A percentile compares a stretch with the other conserved stretches of the same genome.
phyloP scores from a whole-genome alignment of 2,888 invertebrate genomes.

The Villa cingulata region DNA sequence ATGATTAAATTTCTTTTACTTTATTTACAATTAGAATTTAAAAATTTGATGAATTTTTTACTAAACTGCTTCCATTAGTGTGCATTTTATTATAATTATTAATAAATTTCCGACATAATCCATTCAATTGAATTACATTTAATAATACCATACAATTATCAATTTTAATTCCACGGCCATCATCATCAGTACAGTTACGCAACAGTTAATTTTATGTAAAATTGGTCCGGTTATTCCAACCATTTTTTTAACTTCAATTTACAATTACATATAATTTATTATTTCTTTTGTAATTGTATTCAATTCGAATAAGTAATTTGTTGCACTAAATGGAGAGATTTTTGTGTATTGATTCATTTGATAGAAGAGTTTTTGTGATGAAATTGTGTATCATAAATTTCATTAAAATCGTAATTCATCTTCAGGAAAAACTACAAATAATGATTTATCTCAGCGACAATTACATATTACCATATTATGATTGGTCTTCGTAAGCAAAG shows the following conservation, averaged over 20 bases:
- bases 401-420: conserved; percentile 51
- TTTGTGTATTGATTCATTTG: conserved; percentile 85
- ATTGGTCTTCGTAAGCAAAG: conserved; percentile 49
- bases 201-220: conserved; percentile 22
- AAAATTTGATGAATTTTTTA: conserved; percentile 78
- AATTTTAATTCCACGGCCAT: conserved; percentile 25
- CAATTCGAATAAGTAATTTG: conserved; percentile 83
- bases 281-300: conserved; percentile 76
- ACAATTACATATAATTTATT: conserved; percentile 60
- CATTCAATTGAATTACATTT: conserved; percentile 53
- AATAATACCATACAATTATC: conserved; percentile 31
- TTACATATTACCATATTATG: conserved; percentile 82
- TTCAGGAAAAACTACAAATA: conserved; percentile 62
- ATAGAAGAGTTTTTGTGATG: conserved; percentile 71
- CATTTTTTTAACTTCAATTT: conserved; percentile 59
- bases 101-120: conserved; percentile 74
- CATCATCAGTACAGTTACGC: too few species aligned
- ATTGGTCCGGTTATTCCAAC: conserved; percentile 36
- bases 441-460: conserved; percentile 89
- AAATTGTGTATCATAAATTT: conserved; percentile 59
- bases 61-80: conserved; percentile 40
- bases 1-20: conserved; percentile 1
- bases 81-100: conserved; percentile 81
- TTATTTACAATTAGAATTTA: conserved; percentile 52
- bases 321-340: conserved; percentile 71